Conservation (phyloP, 2,113 vertebrate genomes). For the Gymnobelideus leadbeateri region DNA sequence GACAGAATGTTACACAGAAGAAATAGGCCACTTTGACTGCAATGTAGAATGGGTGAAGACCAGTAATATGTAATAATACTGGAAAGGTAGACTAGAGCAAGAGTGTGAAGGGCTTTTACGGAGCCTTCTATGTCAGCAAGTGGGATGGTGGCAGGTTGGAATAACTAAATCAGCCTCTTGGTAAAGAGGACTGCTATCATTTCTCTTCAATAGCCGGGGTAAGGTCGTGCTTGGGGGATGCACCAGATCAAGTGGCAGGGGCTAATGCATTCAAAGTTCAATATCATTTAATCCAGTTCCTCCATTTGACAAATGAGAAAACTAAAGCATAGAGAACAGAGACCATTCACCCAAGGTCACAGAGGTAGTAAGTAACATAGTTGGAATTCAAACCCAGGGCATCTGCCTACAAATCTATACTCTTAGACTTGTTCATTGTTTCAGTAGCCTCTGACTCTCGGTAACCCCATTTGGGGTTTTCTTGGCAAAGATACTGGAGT, state of each 20-base stretch:
- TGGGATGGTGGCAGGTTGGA: constrained; percentile 3
- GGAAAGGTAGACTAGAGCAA: not conserved
- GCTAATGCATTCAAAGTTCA: not conserved
- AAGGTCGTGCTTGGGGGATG: not conserved
- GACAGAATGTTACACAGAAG: not conserved
- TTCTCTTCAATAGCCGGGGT: not conserved
- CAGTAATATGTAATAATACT: not conserved
- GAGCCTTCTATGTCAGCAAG: not conserved
- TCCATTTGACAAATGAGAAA: not conserved
- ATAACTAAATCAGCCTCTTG: not conserved
- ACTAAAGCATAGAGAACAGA: not conserved
- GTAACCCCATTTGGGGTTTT: no score
- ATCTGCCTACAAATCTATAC: not conserved
- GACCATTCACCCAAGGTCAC: not conserved
- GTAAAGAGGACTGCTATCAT: not conserved
- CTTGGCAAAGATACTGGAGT: no score
- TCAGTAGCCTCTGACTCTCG: no score
- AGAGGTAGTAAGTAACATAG: not conserved
- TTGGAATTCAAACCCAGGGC: not conserved
- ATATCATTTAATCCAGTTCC: no score
- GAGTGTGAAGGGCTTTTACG: not conserved
- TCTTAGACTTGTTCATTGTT: no score
- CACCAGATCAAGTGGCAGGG: not conserved
- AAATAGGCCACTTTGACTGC: not conserved
- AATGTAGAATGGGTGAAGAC: not conserved